Evolutionary conservation across 2,797 vertebrate genomes (phyloP).

Genomic region (Scolopax bukidnonensis): DNA sequence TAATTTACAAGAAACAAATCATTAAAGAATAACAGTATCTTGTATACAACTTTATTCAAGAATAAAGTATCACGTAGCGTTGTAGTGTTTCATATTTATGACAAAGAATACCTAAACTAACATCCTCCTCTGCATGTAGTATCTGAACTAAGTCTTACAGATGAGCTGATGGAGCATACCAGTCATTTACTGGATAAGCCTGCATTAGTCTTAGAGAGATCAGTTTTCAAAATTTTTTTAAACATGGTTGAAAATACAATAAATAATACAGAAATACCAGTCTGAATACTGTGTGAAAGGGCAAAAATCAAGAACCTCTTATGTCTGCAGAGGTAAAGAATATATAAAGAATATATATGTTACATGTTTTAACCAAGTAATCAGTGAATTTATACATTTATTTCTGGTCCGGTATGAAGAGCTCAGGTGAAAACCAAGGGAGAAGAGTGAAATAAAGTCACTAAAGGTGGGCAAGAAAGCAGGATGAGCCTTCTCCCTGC

Average conservation of each 20-base stretch:
- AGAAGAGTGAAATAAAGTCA: not conserved
- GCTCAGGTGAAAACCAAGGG: not conserved
- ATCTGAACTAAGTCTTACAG: not conserved
- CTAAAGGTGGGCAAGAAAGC: not conserved
- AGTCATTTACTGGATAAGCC: not conserved
- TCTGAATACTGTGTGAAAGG: not conserved
- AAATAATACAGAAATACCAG: not conserved
- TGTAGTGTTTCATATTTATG: not conserved
- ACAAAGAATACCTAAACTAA: not conserved
- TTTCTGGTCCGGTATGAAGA: not conserved
- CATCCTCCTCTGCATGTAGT: not conserved
- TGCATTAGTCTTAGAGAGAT: not conserved
- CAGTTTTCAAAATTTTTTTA: not conserved
- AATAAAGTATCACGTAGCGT: not conserved
- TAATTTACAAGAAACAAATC: slow-evolving; percentile 56
- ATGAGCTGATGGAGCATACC: not conserved
- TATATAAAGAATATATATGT: not conserved
- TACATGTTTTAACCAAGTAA: not conserved
- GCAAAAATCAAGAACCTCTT: not conserved
- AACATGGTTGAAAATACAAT: not conserved
- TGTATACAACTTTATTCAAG: not conserved
- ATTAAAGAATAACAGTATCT: slow-evolving; percentile 53
- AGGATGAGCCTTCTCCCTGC: not conserved
- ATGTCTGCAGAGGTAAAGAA: not conserved
- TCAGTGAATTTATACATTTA: not conserved